These are phyloP conservation scores for Dicaeum eximium DNA, from an alignment of 2,113 vertebrate species.

Conservation along the genomic window DNA sequence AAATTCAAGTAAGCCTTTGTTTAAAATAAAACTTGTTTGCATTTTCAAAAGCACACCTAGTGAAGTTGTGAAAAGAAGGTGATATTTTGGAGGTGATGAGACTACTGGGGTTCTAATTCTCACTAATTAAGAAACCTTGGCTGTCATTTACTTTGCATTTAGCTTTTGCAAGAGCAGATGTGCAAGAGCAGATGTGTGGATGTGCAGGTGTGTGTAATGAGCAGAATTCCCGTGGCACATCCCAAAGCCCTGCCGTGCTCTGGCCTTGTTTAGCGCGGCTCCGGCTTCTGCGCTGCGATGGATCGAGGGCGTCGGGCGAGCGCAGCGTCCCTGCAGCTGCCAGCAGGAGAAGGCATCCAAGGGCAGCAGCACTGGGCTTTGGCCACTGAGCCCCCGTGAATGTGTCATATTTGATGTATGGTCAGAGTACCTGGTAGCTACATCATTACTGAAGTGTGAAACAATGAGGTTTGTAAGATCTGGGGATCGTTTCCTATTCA, in stretches of 20 bases:
- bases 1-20: not conserved
- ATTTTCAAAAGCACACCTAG: not conserved
- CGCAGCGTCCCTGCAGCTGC: not conserved
- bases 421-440: not conserved
- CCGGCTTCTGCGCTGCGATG: fast-evolving
- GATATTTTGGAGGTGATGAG: not conserved
- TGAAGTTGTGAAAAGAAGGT: not conserved
- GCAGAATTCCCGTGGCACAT: not conserved
- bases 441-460: fast-evolving
- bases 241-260: fast-evolving
- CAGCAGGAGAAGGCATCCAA: not conserved
- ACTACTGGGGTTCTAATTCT: not conserved
- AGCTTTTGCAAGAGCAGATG: not conserved
- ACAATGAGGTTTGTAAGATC: not conserved
- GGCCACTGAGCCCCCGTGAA: fast-evolving
- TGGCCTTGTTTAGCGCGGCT: not conserved
- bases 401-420: fast-evolving
- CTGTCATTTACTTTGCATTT: not conserved
- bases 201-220: not conserved
- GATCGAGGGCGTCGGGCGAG: fast-evolving
- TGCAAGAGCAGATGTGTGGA: not conserved
- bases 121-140: not conserved
- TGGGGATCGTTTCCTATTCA: not conserved
- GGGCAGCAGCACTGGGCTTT: not conserved
- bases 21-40: not conserved